These are phyloP conservation scores for Cardinalis cardinalis DNA, from an alignment of 2,113 vertebrate species.

Conservation along the genomic window DNA sequence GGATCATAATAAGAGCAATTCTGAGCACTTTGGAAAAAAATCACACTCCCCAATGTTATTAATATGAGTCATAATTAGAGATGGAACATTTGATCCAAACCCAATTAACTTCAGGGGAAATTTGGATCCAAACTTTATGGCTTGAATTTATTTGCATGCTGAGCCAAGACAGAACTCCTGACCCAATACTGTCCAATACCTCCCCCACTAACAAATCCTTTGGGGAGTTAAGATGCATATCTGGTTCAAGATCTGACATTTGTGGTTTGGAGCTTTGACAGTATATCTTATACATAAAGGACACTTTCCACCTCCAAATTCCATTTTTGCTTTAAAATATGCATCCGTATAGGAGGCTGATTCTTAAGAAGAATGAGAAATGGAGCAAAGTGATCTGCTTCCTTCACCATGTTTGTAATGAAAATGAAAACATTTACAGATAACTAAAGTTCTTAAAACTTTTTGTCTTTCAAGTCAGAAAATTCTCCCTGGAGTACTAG, in stretches of 20 bases:
- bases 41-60: slow-evolving; percentile 35
- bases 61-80: slow-evolving; percentile 63
- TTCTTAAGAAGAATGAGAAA: not conserved
- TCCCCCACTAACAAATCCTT: slow-evolving; percentile 9
- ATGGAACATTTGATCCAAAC: slow-evolving; percentile 58
- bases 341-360: not conserved
- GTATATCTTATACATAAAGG: not conserved
- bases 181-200: slow-evolving; percentile 25
- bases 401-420: not conserved
- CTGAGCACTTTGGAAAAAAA: slow-evolving; percentile 29
- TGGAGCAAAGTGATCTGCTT: not conserved
- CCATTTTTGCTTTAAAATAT: not conserved
- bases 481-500: not conserved
- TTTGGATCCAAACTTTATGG: slow-evolving; percentile 51
- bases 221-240: slow-evolving; percentile 22
- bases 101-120: slow-evolving; percentile 59
- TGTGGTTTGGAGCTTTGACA: slow-evolving; percentile 49
- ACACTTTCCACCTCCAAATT: not conserved
- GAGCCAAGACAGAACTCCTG: slow-evolving; percentile 50
- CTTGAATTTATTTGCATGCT: slow-evolving; percentile 34
- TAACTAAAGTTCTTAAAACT: not conserved
- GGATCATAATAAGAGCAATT: not conserved
- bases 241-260: slow-evolving; percentile 42
- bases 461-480: not conserved
- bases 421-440: not conserved